Evolutionary conservation across 2,888 invertebrate species (phyloP).

Genomic region (Lithophane ornitopus): DNA sequence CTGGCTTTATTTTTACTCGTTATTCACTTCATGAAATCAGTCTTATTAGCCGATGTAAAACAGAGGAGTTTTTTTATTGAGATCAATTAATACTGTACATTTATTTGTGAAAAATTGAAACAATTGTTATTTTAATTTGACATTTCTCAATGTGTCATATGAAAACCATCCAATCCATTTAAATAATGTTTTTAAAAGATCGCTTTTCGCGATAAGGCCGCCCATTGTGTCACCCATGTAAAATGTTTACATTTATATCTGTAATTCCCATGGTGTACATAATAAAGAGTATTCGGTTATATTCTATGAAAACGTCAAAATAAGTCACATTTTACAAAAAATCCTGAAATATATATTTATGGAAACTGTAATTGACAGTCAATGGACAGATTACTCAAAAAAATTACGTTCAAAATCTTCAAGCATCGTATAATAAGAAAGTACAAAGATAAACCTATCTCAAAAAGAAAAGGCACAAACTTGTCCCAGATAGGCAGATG

Average conservation of each 20-base stretch:
- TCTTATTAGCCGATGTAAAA: background rate
- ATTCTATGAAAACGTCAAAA: too few species aligned
- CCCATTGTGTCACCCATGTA: too few species aligned
- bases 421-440: slow-evolving; percentile 6
- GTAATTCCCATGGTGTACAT: too few species aligned
- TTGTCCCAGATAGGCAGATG: slow-evolving; percentile 52
- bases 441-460: slow-evolving; percentile 29
- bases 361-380: background rate
- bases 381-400: background rate
- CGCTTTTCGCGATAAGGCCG: too few species aligned
- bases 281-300: too few species aligned
- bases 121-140: background rate
- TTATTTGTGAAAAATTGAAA: too few species aligned
- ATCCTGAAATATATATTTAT: background rate
- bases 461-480: slow-evolving; percentile 45
- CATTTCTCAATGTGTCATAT: background rate
- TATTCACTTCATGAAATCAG: background rate
- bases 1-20: background rate
- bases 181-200: too few species aligned
- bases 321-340: background rate
- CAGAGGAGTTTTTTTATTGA: too few species aligned
- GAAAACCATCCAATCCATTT: too few species aligned
- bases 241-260: too few species aligned
- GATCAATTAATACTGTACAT: too few species aligned
- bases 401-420: slow-evolving; percentile 5